Evolutionary conservation across 2,797 vertebrate genomes (phyloP).

Genomic region (Momotus momota): DNA sequence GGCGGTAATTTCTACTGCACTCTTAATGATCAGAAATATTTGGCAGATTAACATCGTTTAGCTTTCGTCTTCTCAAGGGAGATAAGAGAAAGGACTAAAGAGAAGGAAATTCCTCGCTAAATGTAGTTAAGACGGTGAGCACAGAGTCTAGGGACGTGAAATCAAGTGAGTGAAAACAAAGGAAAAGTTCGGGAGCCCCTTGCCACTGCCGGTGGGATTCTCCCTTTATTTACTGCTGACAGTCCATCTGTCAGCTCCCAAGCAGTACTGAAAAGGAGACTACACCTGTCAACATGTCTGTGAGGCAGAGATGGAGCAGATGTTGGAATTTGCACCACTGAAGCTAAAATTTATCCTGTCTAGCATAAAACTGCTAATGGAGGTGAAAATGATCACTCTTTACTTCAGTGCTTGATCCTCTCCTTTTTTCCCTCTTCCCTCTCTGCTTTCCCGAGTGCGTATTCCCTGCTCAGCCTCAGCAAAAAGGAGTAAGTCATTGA

Average conservation of each 20-base stretch:
- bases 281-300: conserved; percentile 85
- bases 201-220: conserved; percentile 20
- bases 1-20: conserved; percentile 68
- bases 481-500: conserved; percentile 6
- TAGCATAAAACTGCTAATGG: conserved; percentile 67
- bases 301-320: conserved; percentile 76
- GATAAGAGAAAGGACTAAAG: conserved; percentile 47
- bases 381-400: conserved; percentile 25
- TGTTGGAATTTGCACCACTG: conserved; percentile 80
- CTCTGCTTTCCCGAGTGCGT: neutral
- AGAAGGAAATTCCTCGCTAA: conserved; percentile 30
- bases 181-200: conserved; percentile 42
- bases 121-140: neutral
- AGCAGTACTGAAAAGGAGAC: conserved; percentile 72
- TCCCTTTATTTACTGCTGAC: conserved; percentile 75
- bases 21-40: conserved; percentile 77
- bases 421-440: neutral
- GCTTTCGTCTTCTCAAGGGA: conserved; percentile 67
- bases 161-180: conserved; percentile 58
- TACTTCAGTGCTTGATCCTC: neutral
- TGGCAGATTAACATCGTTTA: conserved; percentile 78
- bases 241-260: conserved; percentile 82
- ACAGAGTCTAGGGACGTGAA: conserved; percentile 26
- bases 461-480: neutral
- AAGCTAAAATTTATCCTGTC: conserved; percentile 74